Evolutionary conservation across 2,113 vertebrate species (phyloP), one percentile per base, ranked within the genome.

Genomic region (Sakesphorus luctuosus): DNA sequence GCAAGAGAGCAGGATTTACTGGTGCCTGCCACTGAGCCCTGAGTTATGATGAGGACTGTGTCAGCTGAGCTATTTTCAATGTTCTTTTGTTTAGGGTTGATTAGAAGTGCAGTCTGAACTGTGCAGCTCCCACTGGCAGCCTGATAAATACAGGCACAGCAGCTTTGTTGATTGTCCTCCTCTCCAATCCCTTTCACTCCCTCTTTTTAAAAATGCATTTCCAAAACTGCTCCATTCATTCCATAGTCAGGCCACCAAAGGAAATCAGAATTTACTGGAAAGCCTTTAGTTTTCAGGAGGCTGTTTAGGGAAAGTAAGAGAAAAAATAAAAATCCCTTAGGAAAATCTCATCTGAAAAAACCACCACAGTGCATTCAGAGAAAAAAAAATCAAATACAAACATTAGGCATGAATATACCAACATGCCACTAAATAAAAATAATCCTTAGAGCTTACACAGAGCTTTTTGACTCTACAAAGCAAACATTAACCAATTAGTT

Each of bases 401-500:
- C 91, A 91, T 77, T 19, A 90, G 76, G 61, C 69, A 87, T 11
- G 58, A 96, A 92, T 88, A 95, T 79, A 90, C 69, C 75, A 84
- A 89, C 73, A 65, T 21, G 13, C 73, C 76, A 93, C 86, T 92
- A 93, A 94, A 96, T 90, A 94, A 96, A 93, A 93, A 92, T 84
- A 96, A 95, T 92, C 73, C 88, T 92, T 67, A 33, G 85, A 86
- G 94, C 35, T 93, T 96, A 89, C 80, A 62, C 49, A 46, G 92
- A 94, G 87, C 62, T 94, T 96, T 96, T 11, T 94, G 94, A 94
- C 71, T 95, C 84, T 31, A 55, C 65, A 96, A 94, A 96, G 88
- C 85, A 97, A 97, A 97, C 88, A 94, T 84, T 95, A 95, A 95
- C 95, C 90, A 95, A 92, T 93, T 95, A 94, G 93, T 90, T 87